These are phyloP conservation scores for Anabacerthia variegaticeps DNA, from an alignment of 2,797 vertebrate genomes.

Conservation along the genomic window DNA sequence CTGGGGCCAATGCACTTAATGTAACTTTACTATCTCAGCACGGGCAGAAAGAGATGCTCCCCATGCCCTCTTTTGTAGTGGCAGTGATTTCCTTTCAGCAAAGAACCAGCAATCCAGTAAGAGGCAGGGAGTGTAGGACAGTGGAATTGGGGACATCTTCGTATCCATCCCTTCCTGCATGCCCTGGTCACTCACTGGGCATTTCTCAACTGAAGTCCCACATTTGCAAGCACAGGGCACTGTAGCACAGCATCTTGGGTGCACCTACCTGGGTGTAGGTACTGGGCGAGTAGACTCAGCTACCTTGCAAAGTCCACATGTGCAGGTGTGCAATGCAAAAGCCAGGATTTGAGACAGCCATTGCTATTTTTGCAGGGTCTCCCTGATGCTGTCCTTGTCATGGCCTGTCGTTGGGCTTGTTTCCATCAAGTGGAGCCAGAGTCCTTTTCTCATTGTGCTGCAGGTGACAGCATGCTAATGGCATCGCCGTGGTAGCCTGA, in stretches of 20 bases:
- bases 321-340: not conserved
- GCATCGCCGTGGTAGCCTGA: not conserved
- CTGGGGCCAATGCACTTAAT: not conserved
- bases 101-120: not conserved
- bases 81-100: not conserved
- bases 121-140: not conserved
- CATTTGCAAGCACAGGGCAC: not conserved
- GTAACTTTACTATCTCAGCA: not conserved
- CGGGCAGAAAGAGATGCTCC: not conserved
- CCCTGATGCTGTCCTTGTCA: not conserved
- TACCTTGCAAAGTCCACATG: not conserved
- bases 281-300: not conserved
- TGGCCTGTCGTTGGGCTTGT: not conserved
- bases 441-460: not conserved
- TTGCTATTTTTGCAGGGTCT: not conserved
- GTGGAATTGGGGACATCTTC: not conserved
- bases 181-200: not conserved
- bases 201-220: not conserved
- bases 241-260: not conserved
- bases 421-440: not conserved
- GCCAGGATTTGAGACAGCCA: not conserved
- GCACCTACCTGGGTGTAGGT: not conserved
- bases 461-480: not conserved
- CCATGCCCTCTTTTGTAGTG: not conserved
- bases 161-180: not conserved